Base-by-base conservation (phyloP, 2,113 vertebrate species). In the Lampris incognitus region DNA sequence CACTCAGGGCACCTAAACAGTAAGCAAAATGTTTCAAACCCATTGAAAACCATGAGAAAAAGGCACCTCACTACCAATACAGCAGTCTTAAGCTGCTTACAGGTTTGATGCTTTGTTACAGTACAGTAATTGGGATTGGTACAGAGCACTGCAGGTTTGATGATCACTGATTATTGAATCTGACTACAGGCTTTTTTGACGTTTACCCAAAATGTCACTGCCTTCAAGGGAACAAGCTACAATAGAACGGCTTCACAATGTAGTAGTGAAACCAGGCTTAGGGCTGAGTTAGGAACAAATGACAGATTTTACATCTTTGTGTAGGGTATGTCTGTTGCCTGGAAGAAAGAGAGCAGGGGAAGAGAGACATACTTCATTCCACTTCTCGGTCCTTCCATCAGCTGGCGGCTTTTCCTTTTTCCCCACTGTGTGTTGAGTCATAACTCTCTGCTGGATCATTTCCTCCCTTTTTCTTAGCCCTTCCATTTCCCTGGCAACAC, bases 401-500 rank as follows among this genome's bases (percentile, higher is more conserved):
- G 76, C 81, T 77, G 74, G 76, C 74, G 79, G 71, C 70, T 84
- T 40, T 40, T 58, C 60, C 64, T 56, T 72, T 79, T 61, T 69
- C 72, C 78, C 72, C 69, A 85, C 80, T 65, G 70, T 88, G 74
- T 69, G 58, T 84, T 57, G 37, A 69, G 69, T 83, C 76, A 66
- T 90, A 91, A 89, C 88, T 92, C 89, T 86, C 76, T 70, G 77
- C 76, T 2, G 60, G 83, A 80, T 65, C 64, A 85, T 88, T 92
- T 93, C 88, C 87, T 89, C 85, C 85, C 83, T 89, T 90, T 87
- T 90, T 88, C 78, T 87, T 71, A 66, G 67, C 82, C 88, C 88
- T 86, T 88, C 84, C 9, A 87, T 94, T 85, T 85, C 92, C 76
- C 40, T 84, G 83, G 89, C 81, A 93, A 93, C 90, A 46, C 73